Conservation (phyloP, 2,888 invertebrate species). For the Agrochola macilenta region DNA sequence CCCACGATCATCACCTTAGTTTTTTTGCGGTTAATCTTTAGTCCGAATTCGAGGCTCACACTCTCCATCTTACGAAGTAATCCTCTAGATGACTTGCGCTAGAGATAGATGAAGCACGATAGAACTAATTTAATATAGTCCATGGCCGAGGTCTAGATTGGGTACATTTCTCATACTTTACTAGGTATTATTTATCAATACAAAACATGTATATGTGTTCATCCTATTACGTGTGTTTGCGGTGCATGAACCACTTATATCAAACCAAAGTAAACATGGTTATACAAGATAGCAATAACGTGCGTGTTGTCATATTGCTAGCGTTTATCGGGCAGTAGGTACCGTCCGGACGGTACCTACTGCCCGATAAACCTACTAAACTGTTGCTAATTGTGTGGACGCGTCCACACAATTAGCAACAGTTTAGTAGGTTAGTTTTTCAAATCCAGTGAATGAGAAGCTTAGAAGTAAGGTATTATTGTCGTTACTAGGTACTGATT, state of each 20-base stretch:
- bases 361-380: no score
- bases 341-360: no score
- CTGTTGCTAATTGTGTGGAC: no score
- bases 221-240: neutral
- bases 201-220: neutral
- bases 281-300: conserved; percentile 27
- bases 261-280: no score
- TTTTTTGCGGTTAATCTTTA: no score
- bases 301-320: conserved; percentile 12
- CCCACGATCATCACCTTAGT: no score
- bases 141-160: neutral
- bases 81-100: no score
- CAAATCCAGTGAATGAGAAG: neutral
- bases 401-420: no score
- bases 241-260: neutral
- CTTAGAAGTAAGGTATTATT: neutral
- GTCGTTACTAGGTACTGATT: neutral
- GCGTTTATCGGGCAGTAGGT: neutral
- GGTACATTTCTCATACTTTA: neutral
- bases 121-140: neutral
- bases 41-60: no score
- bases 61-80: no score
- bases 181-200: neutral
- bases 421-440: neutral
- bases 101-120: no score